Base-by-base conservation (phyloP, 2,113 vertebrate species). In the Hippocampus barbouri region DNA sequence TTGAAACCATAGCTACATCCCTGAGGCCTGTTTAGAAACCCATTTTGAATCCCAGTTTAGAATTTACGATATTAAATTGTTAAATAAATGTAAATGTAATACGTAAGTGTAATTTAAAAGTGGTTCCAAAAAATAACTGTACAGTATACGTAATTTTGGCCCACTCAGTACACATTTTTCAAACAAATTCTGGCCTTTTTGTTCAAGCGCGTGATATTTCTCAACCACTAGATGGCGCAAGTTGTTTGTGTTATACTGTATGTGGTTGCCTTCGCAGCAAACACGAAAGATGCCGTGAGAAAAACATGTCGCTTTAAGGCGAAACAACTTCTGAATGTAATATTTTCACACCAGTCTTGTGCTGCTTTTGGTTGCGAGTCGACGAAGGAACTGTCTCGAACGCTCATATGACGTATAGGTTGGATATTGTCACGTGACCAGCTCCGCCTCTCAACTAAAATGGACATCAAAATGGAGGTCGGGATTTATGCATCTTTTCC, bases 161-260 rank as follows among this genome's bases (percentile, higher is more conserved):
- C 18, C 49, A 18, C 16, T 56, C 21, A 23, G 53, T 56, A 1
- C 53, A n/a, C 53, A 4, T 56, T 56, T 10, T 10, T 23, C n/a
- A 11, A 56, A 8, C 0, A 8, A 10, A 8, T 23, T 23, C 11
- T 59, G 11, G 23, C 12, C 27, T 6, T 30, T 6, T 30, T 27
- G 5, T 16, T 30, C 49, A 38, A n/a, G 2, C 8, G 41, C 25
- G 6, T 18, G 9, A 1, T 41, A 27, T 7, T 12, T 16, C 1
- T 59, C n/a, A 3, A 74, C 80, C 88, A 75, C 63, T 53, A 87
- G 88, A 70, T 82, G 85, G 79, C 69, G 79, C 77, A 82, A 74
- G 63, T 9, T 16, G 5, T 34, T 63, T 38, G 34, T 23, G 21
- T 60, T 75, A 2, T 53, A 25, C 25, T 25, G 25, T 25, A n/a